Evolutionary conservation across 2,888 invertebrate genomes (phyloP).

Genomic region (Drosophila kuntzei): DNA sequence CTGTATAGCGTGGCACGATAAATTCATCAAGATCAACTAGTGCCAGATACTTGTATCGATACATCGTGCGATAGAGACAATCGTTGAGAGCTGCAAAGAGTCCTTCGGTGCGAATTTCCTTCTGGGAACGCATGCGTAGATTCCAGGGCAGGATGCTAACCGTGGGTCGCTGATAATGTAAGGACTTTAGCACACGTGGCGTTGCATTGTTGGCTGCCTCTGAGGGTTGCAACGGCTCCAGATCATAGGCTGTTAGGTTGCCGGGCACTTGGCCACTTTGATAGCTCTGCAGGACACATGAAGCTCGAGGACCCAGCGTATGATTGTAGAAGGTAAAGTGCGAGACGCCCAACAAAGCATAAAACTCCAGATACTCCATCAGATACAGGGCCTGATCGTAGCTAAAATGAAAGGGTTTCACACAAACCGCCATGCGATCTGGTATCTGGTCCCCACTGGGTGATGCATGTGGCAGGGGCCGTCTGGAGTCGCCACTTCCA

Average conservation of each 20-base stretch:
- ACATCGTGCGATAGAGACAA: slow-evolving; percentile 96
- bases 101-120: slow-evolving; percentile 96
- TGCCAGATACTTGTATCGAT: slow-evolving; percentile 91
- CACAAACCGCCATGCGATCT: slow-evolving; percentile 91
- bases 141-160: slow-evolving; percentile 87
- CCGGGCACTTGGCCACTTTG: slow-evolving; percentile 83
- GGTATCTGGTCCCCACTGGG: slow-evolving; percentile 82
- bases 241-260: slow-evolving; percentile 82
- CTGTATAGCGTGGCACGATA: slow-evolving; percentile 92
- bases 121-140: slow-evolving; percentile 93
- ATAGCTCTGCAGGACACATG: slow-evolving; percentile 91
- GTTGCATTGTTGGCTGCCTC: slow-evolving; percentile 63
- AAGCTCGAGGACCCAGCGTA: slow-evolving; percentile 92
- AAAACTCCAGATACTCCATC: slow-evolving; percentile 95
- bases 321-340: slow-evolving; percentile 97
- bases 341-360: slow-evolving; percentile 92
- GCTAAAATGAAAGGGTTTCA: slow-evolving; percentile 95
- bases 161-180: slow-evolving; percentile 81
- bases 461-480: slow-evolving; percentile 44
- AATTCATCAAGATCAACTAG: slow-evolving; percentile 96
- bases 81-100: slow-evolving; percentile 97
- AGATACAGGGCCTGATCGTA: slow-evolving; percentile 94
- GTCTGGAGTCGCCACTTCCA: not conserved
- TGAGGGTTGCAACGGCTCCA: slow-evolving; percentile 56
- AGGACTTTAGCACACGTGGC: slow-evolving; percentile 65